These are phyloP conservation scores for Zosterops pallidus DNA, from an alignment of 2,113 vertebrate genomes.

Conservation along the genomic window DNA sequence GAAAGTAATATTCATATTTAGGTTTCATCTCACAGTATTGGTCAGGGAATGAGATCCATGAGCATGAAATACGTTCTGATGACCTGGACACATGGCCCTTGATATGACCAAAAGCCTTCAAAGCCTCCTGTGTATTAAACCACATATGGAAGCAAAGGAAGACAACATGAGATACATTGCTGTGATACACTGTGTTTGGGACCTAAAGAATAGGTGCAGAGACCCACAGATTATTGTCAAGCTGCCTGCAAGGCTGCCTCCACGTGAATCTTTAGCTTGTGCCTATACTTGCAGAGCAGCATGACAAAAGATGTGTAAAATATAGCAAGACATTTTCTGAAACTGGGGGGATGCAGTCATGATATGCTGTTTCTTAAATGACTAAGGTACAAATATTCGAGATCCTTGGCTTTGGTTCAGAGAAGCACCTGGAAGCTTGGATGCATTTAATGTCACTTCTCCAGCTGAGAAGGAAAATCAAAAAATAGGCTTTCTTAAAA, in stretches of 20 bases:
- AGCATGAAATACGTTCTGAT: background rate
- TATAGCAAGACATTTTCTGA: background rate
- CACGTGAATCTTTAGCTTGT: background rate
- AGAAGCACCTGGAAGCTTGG: background rate
- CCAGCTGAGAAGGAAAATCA: background rate
- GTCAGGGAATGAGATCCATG: background rate
- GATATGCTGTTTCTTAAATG: background rate
- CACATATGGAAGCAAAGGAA: rapidly evolving
- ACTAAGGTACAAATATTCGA: background rate
- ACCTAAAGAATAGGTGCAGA: background rate
- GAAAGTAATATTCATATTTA: background rate
- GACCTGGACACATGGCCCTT: background rate
- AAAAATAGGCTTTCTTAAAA: background rate
- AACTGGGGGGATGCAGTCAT: background rate
- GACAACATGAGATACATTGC: background rate
- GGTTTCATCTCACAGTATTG: background rate
- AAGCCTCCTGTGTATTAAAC: background rate
- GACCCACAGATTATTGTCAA: background rate
- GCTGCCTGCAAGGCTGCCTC: background rate
- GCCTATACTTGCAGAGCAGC: background rate
- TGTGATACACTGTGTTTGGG: background rate
- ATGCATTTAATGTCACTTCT: background rate
- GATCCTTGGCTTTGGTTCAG: background rate
- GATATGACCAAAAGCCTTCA: background rate
- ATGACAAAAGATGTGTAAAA: background rate